Conservation (phyloP, 2,797 vertebrate species). For the Liparis tanakae region DNA sequence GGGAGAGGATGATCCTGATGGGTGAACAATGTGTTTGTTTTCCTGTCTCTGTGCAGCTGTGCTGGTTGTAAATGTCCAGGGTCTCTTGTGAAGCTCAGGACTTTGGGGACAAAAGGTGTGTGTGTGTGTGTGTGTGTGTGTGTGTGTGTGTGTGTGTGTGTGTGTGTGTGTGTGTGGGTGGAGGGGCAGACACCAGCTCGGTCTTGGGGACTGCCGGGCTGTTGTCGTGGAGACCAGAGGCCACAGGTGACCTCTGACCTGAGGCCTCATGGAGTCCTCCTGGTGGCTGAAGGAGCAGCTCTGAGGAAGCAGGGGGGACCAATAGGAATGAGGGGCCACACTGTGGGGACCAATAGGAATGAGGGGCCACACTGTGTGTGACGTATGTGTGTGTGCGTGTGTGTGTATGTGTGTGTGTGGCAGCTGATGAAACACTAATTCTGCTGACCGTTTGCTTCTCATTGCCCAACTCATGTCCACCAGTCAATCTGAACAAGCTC, state of each 20-base stretch:
- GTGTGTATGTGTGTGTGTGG: conserved; percentile 14
- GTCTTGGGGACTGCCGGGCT: conserved; percentile 72
- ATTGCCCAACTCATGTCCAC: conserved; percentile 35
- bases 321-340: too few relatives aligned
- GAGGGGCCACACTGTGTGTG: not conserved
- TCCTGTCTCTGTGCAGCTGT: conserved; percentile 35
- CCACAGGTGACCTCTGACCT: conserved; percentile 82
- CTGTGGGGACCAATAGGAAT: too few relatives aligned
- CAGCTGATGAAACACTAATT: conserved; percentile 79
- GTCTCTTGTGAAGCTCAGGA: conserved; percentile 69
- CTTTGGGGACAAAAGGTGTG: conserved; percentile 74
- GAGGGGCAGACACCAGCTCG: conserved; percentile 30
- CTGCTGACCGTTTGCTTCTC: conserved; percentile 65
- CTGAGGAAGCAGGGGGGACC: not conserved
- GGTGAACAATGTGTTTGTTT: conserved; percentile 12
- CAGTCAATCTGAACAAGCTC: conserved; percentile 7
- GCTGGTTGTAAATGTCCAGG: conserved; percentile 65
- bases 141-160: conserved; percentile 20
- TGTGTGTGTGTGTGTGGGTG: conserved; percentile 18
- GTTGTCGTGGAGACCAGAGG: conserved; percentile 85
- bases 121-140: conserved; percentile 38
- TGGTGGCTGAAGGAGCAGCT: conserved; percentile 52
- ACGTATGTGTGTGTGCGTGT: conserved; percentile 27
- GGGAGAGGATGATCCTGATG: conserved; percentile 6
- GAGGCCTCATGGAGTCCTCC: conserved; percentile 58